Evolutionary conservation across 2,888 invertebrate species (phyloP), one percentile per base, ranked within the genome.

Genomic region (Acleris literana): DNA sequence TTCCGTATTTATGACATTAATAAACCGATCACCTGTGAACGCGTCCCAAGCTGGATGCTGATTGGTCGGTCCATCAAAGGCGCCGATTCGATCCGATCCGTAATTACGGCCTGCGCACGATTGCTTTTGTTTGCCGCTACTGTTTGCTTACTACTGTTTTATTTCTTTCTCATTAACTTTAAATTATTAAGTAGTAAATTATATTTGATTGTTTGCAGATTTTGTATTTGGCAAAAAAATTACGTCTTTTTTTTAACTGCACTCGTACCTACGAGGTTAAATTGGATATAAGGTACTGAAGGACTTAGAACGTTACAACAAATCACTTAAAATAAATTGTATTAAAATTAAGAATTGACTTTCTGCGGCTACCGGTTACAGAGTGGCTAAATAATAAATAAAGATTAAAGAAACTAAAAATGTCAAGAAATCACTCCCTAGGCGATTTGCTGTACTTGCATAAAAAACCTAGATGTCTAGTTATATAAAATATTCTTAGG

Each of bases 41-140:
- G 17, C 17, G 25, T 44, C 44, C 25, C 25, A 44, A 20, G 39
- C 22, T 56, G 65, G 63, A 69, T 67, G 63, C 70, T 68, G 68
- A 62, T 70, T 71, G 68, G 69, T 68, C 65, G 48, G 55, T 57
- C 46, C 74, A 72, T 79, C 77, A 78, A 80, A 78, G 80, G 62
- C 68, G 74, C 79, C 70, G 70, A 75, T 79, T 80, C 77, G 81
- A 76, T 76, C 46, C 68, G 71, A 74, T 25, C 46, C 17, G 54
- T 57, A 57, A 57, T 57, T 57, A 57, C 39, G 55, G 39, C 13
- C 22, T 20, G 6, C 22, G 22, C 22, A 46, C 46, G 25, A 46
- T 46, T 57, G 22, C 57, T 57, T 57, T 57, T 57, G 46, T 57
- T 57, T 55, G 43, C 20, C 11, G 70, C 69, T 68, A 70, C 71